Percentiles rank a stretch among this genome's conserved stretches.
phyloP scores from a whole-genome alignment of 2,888 invertebrate genomes.

The Graphium colonna region DNA sequence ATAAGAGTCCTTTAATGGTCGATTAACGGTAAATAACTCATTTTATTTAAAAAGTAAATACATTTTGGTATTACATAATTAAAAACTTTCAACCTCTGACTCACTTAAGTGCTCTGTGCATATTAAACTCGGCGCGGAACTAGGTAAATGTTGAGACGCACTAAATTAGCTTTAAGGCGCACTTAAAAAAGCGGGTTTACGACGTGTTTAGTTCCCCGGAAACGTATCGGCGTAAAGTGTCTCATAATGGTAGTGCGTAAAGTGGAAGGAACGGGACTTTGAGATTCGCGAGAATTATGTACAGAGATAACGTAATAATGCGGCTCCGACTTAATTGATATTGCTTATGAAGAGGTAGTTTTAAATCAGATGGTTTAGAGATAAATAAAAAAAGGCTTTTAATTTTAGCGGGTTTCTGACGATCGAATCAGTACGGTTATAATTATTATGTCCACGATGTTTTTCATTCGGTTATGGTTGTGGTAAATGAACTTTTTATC shows the following conservation, averaged over 20 bases:
- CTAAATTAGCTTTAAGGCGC: conserved; percentile 16
- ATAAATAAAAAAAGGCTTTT: conserved; percentile 11
- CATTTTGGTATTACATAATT: neutral
- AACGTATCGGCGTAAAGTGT: conserved; percentile 7
- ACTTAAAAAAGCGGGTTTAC: conserved; percentile 18
- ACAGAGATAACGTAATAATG: conserved; percentile 8
- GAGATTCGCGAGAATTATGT: neutral
- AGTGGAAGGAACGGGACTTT: conserved; percentile 2
- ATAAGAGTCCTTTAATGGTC: too few species aligned
- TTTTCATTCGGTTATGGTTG: too few species aligned
- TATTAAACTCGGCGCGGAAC: conserved; percentile 2
- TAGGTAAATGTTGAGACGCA: conserved; percentile 14
- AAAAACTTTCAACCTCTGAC: neutral
- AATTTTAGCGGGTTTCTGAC: neutral
- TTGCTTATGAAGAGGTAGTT: conserved; percentile 5
- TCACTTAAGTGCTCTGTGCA: conserved; percentile 5
- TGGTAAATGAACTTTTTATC: too few species aligned
- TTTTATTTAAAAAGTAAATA: too few species aligned
- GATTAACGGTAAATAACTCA: too few species aligned
- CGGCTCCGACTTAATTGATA: conserved; percentile 15
- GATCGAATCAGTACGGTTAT: too few species aligned
- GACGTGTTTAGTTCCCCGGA: conserved; percentile 21
- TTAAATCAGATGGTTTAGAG: conserved; percentile 10
- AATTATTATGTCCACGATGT: too few species aligned
- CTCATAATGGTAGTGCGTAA: conserved; percentile 13